Evolutionary conservation across 1,140 invertebrate genomes (phyloP).

Genomic region (Gonatopus flavifemur): DNA sequence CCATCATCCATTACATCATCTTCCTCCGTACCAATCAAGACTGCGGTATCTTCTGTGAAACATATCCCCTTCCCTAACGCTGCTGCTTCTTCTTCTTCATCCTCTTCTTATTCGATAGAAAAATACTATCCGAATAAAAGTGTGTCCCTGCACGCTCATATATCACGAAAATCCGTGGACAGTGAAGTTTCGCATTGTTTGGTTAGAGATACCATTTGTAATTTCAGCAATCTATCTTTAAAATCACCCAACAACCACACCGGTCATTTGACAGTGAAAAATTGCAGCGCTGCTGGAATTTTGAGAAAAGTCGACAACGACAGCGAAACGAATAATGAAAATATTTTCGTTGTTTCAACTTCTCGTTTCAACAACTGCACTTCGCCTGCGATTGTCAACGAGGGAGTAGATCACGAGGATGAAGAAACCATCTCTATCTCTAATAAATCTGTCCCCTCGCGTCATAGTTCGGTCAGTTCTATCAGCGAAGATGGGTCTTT

Average conservation of each 20-base stretch:
- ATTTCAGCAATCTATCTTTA: constrained; percentile 15
- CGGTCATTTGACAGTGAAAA: background rate
- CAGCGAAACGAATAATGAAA: too few species aligned
- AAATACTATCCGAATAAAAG: background rate
- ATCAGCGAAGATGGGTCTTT: constrained; percentile 14
- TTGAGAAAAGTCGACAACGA: too few species aligned
- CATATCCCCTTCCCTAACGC: too few species aligned
- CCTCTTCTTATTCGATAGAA: background rate
- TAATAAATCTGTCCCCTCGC: constrained; percentile 7
- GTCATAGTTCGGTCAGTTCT: constrained; percentile 16
- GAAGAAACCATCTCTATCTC: background rate
- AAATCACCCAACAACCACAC: background rate
- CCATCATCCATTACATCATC: too few species aligned
- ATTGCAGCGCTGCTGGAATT: too few species aligned
- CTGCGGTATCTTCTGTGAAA: too few species aligned
- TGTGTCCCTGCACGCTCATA: background rate
- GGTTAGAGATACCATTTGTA: constrained; percentile 11
- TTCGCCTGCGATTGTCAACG: constrained; percentile 6
- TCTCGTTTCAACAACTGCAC: constrained; percentile 8
- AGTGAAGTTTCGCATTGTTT: background rate
- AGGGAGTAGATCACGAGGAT: constrained; percentile 9
- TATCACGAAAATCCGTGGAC: background rate
- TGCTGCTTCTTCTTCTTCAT: too few species aligned
- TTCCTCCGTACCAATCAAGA: too few species aligned
- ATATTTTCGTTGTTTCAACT: background rate